phyloP scores from a whole-genome alignment of 2,113 vertebrate genomes.

The Lucifuga dentata region DNA sequence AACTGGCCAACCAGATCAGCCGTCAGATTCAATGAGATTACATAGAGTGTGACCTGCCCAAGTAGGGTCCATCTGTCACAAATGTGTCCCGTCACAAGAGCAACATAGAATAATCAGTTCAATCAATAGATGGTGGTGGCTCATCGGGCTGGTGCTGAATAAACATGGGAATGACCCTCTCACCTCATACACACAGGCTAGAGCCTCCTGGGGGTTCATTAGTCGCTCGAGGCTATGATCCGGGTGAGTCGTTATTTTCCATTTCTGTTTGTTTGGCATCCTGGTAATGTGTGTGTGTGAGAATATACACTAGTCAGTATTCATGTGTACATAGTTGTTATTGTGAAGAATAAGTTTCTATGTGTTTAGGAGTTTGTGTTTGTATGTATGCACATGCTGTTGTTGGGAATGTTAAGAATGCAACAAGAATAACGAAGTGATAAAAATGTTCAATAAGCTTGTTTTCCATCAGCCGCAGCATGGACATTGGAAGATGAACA shows the following conservation, averaged over 20 bases:
- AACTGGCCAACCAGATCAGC: constrained; percentile 66
- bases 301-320: background rate
- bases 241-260: constrained; percentile 65
- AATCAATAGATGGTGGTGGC: constrained; percentile 77
- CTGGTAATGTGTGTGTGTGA: constrained; percentile 13
- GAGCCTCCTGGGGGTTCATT: constrained; percentile 78
- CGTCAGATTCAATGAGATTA: constrained; percentile 73
- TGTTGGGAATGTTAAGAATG: background rate
- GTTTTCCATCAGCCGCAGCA: background rate
- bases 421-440: background rate
- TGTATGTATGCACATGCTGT: background rate
- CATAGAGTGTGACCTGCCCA: constrained; percentile 65
- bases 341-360: too few relatives aligned
- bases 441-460: constrained; percentile 1
- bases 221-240: constrained; percentile 73
- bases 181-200: constrained; percentile 67
- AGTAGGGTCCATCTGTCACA: constrained; percentile 78
- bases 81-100: constrained; percentile 70
- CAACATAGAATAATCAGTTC: constrained; percentile 79
- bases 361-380: background rate
- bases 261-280: constrained; percentile 68
- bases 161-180: constrained; percentile 81
- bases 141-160: constrained; percentile 76
- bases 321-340: background rate
- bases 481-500: background rate